Evolutionary conservation across 2,888 invertebrate genomes (phyloP).

Genomic region (Heliothis peltigera): DNA sequence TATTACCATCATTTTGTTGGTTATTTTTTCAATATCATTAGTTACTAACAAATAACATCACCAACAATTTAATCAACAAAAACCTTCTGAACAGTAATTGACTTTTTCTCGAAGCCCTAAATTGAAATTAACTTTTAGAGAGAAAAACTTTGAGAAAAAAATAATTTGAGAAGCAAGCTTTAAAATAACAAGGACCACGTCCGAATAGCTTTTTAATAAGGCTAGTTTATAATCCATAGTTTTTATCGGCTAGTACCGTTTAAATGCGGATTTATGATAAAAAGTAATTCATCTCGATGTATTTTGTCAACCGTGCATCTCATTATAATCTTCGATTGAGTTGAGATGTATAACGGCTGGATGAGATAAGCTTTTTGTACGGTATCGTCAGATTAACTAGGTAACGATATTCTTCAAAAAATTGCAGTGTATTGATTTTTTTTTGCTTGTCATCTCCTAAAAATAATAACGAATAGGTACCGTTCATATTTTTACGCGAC

Average conservation of each 20-base stretch:
- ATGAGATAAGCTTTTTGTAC: too few relatives aligned
- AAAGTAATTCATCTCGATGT: constrained; percentile 73
- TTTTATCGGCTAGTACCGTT: constrained; percentile 71
- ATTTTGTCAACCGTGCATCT: constrained; percentile 85
- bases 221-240: constrained; percentile 69
- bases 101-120: constrained; percentile 19
- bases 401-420: too few relatives aligned
- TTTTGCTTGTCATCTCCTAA: too few relatives aligned
- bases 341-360: constrained; percentile 31
- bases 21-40: too few relatives aligned
- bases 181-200: constrained; percentile 71
- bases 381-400: too few relatives aligned
- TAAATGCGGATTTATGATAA: constrained; percentile 76
- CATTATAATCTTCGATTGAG: constrained; percentile 72
- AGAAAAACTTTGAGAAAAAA: constrained; percentile 35
- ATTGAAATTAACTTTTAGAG: constrained; percentile 22
- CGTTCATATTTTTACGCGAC: too few relatives aligned
- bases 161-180: constrained; percentile 41
- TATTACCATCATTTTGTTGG: too few relatives aligned
- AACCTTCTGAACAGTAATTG: constrained; percentile 5
- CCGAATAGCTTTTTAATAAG: constrained; percentile 61
- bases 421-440: too few relatives aligned
- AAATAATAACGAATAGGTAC: too few relatives aligned
- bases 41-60: neutral
- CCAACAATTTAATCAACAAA: constrained; percentile 9